Base-by-base conservation (phyloP, 2,113 vertebrate genomes). In the Xiphophorus maculatus region DNA sequence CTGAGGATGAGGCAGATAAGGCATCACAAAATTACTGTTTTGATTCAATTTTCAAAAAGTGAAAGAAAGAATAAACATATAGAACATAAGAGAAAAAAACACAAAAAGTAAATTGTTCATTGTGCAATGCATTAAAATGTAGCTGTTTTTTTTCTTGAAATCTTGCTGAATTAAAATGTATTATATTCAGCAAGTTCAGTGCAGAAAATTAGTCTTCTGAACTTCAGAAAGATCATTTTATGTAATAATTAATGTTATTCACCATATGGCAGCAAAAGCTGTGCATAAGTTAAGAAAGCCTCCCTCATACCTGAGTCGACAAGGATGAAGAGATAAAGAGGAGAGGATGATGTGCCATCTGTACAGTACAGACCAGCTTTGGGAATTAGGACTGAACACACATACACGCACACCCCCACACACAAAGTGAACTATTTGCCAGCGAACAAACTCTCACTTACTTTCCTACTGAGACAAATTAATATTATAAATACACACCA, bases 261-360 rank as follows among this genome's bases (percentile, higher is more conserved):
- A 51, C 74, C 79, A 83, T 87, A 80, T 86, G 84, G 75, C 74
- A 76, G 32, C 22, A 64, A 32, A 80, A 15, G 64, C 63, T 74
- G 62, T 27, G 63, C 44, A 30, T 40, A 73, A 78, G 44, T 72
- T 61, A 66, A 68, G 64, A 58, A 75, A 77, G 76, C 79, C 77
- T 83, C 63, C 66, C 71, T 72, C 40, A 64, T 85, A 72, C 81
- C 76, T 90, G 88, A 74, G 77, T 63, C 51, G 81, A 87, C 69
- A 77, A 82, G 87, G 90, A 92, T 91, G 79, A 88, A 79, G 89
- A 86, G 88, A 91, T 90, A 87, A 90, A 88, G 83, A 87, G 71
- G 73, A 86, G 68, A 84, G 83, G 89, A 91, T 88, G 87, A 91
- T 69, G 80, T 77, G 81, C 90, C 92, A 93, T 93, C 89, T 93